Percentiles rank a stretch among this genome's conserved stretches.
Conservation (phyloP, 2,113 vertebrate species). For the Phalacrocorax pelagicus region DNA sequence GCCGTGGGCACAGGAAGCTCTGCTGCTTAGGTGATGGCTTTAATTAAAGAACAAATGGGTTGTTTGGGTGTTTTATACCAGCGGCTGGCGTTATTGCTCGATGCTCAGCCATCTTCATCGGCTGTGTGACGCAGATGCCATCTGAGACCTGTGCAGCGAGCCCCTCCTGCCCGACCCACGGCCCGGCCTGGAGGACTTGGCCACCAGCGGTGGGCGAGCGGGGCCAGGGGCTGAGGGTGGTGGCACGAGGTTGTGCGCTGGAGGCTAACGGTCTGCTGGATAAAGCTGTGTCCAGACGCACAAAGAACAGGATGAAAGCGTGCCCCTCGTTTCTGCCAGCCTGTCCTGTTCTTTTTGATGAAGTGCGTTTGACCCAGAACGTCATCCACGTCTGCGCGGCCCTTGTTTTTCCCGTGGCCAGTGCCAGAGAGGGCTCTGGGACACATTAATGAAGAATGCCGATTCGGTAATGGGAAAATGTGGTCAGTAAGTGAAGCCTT, state of each 20-base stretch:
- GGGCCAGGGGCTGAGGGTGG: background rate
- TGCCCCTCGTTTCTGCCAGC: rapidly evolving
- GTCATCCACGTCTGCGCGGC: rapidly evolving
- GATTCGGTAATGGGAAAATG: background rate
- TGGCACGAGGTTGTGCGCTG: background rate
- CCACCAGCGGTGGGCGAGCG: rapidly evolving
- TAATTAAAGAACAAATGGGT: background rate
- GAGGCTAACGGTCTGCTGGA: background rate
- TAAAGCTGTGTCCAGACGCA: background rate
- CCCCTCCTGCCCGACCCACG: background rate
- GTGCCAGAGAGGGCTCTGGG: background rate
- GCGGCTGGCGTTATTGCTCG: background rate
- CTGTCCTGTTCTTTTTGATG: background rate
- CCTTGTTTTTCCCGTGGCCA: background rate
- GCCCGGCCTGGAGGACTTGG: rapidly evolving
- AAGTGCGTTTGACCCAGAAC: background rate
- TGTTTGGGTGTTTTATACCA: rapidly evolving
- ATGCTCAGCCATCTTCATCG: background rate
- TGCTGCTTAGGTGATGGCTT: background rate
- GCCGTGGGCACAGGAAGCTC: background rate
- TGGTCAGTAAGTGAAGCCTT: background rate
- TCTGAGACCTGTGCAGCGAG: rapidly evolving
- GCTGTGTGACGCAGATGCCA: background rate
- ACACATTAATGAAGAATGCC: rapidly evolving
- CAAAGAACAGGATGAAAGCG: background rate